Percentiles rank a stretch among this genome's conserved stretches.
Evolutionary conservation across 2,113 vertebrate genomes (phyloP).

Genomic region (Pteropus alecto): DNA sequence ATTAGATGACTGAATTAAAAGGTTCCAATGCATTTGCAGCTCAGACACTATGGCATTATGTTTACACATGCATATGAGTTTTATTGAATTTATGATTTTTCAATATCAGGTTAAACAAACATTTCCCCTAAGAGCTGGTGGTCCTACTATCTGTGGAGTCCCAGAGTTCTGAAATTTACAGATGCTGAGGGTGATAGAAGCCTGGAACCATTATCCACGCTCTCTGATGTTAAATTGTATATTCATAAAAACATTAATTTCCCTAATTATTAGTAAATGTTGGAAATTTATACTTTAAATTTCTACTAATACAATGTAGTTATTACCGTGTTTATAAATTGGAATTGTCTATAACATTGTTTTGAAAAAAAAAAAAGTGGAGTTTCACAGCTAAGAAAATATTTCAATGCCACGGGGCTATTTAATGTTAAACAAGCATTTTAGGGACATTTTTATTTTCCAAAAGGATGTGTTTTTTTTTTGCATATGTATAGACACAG

Average conservation of each 20-base stretch:
- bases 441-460: background rate
- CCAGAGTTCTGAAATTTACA: background rate
- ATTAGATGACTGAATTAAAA: background rate
- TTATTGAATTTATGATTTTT: background rate
- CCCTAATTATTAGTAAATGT: background rate
- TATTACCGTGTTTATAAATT: background rate
- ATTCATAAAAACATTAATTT: background rate
- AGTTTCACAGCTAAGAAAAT: background rate
- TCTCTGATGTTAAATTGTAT: background rate
- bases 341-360: background rate
- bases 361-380: background rate
- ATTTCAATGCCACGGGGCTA: background rate
- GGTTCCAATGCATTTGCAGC: fast-evolving
- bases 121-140: background rate
- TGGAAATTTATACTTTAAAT: background rate
- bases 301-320: background rate
- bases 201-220: background rate
- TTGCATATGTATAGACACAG: background rate
- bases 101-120: background rate
- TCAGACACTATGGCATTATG: background rate
- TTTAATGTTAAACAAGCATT: conserved; percentile 9
- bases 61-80: background rate
- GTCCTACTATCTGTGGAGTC: background rate
- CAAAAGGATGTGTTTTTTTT: background rate
- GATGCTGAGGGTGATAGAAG: background rate